These are phyloP conservation scores for Bugula neritina DNA, from an alignment of 2,888 invertebrate species.

Conservation along the genomic window DNA sequence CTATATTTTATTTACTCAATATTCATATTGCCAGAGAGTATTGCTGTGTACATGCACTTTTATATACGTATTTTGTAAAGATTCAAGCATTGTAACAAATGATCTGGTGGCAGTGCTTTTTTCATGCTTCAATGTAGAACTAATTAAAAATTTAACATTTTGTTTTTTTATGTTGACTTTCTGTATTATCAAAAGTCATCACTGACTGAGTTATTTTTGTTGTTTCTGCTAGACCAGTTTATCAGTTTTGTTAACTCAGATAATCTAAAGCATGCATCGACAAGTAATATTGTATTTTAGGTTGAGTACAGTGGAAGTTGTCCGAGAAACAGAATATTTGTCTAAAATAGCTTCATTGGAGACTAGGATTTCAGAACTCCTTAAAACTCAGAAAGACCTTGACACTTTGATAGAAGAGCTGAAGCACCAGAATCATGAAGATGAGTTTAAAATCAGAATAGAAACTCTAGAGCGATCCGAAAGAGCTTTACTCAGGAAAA, in stretches of 20 bases:
- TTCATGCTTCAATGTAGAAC: too few relatives aligned
- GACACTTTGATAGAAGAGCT: neutral
- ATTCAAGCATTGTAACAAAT: too few relatives aligned
- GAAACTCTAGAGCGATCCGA: constrained; percentile 30
- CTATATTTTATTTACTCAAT: too few relatives aligned
- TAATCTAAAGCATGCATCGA: neutral
- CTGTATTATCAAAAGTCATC: too few relatives aligned
- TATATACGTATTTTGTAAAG: too few relatives aligned
- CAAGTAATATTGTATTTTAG: too few relatives aligned
- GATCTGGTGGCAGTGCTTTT: too few relatives aligned
- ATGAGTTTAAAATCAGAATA: constrained; percentile 30
- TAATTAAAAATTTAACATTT: too few relatives aligned
- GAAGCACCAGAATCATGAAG: constrained; percentile 30
- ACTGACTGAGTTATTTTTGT: neutral
- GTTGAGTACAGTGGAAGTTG: neutral
- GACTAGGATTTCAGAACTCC: neutral
- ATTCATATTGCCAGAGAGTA: too few relatives aligned
- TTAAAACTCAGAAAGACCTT: constrained; percentile 1
- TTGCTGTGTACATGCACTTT: too few relatives aligned
- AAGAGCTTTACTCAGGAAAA: constrained; percentile 27
- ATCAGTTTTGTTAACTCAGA: neutral
- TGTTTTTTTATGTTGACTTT: too few relatives aligned
- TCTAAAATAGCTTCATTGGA: constrained; percentile 8
- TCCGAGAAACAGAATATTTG: constrained; percentile 11
- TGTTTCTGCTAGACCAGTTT: neutral